Conservation (phyloP, 2,888 invertebrate species). For the Dermolepida albohirtum region DNA sequence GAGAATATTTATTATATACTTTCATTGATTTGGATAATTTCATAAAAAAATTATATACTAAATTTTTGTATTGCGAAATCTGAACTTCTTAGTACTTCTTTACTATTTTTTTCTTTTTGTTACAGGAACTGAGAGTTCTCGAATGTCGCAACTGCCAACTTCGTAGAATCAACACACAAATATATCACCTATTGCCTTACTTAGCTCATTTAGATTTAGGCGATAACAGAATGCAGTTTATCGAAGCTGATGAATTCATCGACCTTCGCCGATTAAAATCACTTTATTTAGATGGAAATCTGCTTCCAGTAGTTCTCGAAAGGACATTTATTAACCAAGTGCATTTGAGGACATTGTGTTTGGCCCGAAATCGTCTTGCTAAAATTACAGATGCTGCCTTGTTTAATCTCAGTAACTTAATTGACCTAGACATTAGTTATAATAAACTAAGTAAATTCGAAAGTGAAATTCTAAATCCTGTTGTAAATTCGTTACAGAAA, state of each 20-base stretch:
- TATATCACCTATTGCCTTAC: constrained; percentile 80
- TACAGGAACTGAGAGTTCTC: constrained; percentile 77
- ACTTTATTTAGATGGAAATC: constrained; percentile 80
- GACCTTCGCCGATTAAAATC: constrained; percentile 75
- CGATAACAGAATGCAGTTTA: constrained; percentile 80
- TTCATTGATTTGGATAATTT: too few species aligned
- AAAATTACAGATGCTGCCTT: constrained; percentile 81
- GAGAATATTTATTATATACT: too few species aligned
- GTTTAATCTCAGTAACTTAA: constrained; percentile 76
- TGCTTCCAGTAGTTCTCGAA: constrained; percentile 80
- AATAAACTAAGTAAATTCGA: constrained; percentile 80
- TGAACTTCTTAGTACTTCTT: too few species aligned
- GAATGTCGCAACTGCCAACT: constrained; percentile 80
- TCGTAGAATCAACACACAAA: constrained; percentile 80
- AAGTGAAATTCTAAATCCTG: constrained; percentile 70
- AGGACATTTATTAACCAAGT: constrained; percentile 74
- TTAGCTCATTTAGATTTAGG: constrained; percentile 81
- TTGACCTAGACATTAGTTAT: constrained; percentile 79
- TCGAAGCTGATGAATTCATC: constrained; percentile 78
- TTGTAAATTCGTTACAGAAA: constrained; percentile 72
- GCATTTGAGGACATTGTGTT: constrained; percentile 68
- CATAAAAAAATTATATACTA: too few species aligned
- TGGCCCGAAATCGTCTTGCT: constrained; percentile 80
- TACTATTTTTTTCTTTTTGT: constrained; percentile 53
- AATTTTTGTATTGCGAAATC: too few species aligned